Conservation (phyloP, 2,113 vertebrate genomes). For the Aptenodytes forsteri region DNA sequence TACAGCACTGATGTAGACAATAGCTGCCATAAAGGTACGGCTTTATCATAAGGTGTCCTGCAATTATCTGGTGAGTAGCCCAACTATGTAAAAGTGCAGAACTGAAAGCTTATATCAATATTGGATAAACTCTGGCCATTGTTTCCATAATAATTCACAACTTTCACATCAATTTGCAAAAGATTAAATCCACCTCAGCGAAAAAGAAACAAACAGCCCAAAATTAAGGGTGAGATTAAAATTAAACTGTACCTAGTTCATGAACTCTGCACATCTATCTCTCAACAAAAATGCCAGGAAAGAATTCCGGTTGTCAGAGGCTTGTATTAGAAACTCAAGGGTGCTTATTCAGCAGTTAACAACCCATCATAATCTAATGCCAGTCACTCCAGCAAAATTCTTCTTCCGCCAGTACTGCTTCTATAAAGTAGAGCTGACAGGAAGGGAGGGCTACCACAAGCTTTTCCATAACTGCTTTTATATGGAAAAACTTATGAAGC, state of each 20-base stretch:
- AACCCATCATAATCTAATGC: not conserved
- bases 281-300: not conserved
- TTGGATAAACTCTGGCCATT: not conserved
- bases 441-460: not conserved
- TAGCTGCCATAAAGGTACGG: not conserved
- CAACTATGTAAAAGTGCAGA: not conserved
- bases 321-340: not conserved
- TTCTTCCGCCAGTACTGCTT: not conserved
- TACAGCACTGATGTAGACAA: not conserved
- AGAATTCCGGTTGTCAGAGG: not conserved
- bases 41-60: not conserved
- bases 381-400: not conserved
- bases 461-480: not conserved
- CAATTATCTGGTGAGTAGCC: not conserved
- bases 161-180: not conserved
- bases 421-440: not conserved
- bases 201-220: not conserved
- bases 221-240: not conserved
- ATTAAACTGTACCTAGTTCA: not conserved
- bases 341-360: not conserved
- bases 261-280: not conserved
- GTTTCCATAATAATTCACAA: not conserved
- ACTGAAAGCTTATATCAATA: not conserved
- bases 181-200: not conserved
- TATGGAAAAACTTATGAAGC: not conserved